phyloP scores from a whole-genome alignment of 2,888 invertebrate genomes.

The Apamea crenata region DNA sequence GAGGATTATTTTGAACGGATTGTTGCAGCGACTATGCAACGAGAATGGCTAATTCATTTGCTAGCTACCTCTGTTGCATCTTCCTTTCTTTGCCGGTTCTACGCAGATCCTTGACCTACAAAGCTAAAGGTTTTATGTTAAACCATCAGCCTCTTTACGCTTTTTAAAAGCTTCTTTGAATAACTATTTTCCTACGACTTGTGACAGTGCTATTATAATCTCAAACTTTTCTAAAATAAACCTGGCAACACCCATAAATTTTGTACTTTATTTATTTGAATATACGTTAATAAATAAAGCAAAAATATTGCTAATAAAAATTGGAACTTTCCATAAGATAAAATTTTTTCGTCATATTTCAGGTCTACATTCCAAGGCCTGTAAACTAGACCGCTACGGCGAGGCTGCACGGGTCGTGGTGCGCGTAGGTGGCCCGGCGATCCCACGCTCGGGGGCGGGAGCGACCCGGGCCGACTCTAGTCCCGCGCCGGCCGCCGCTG shows the following conservation, averaged over 20 bases:
- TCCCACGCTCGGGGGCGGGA: slow-evolving; percentile 63
- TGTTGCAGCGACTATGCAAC: neutral
- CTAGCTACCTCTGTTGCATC: neutral
- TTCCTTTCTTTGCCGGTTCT: neutral
- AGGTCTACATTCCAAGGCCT: slow-evolving; percentile 5
- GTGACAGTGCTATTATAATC: neutral
- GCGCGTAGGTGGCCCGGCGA: slow-evolving; percentile 63
- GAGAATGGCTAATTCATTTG: neutral
- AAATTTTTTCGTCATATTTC: neutral
- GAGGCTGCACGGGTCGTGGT: slow-evolving; percentile 57
- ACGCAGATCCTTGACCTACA: slow-evolving; percentile 31
- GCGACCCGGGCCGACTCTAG: slow-evolving; percentile 75
- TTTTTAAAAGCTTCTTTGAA: neutral
- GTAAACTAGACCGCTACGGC: slow-evolving; percentile 26
- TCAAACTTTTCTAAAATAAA: neutral
- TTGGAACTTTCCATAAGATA: neutral
- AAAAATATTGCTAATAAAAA: neutral
- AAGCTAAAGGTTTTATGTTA: slow-evolving; percentile 9
- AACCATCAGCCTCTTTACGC: neutral
- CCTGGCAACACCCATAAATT: neutral
- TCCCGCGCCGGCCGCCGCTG: slow-evolving; percentile 77
- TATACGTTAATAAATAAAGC: neutral
- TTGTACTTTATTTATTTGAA: too few species aligned
- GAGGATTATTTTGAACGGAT: neutral
- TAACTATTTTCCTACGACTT: neutral